Evolutionary conservation across 1,140 invertebrate genomes (phyloP), one percentile per base, ranked within the genome.

Genomic region (Tetraneura akinire): DNA sequence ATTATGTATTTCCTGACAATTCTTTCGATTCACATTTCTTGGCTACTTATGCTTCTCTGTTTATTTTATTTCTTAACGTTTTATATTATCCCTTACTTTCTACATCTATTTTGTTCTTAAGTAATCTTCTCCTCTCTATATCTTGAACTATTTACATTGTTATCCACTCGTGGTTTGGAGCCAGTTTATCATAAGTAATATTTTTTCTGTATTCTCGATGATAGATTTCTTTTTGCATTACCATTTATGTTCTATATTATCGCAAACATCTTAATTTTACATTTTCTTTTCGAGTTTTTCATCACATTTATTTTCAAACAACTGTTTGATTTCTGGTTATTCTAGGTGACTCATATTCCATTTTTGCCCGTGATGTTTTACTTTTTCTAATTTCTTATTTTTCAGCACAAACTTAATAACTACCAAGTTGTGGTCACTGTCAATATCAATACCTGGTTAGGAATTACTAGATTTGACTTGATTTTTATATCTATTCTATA

Each of bases 401-500:
- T 70, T 81, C 11, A 82, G 23, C 62, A 45, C 62, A 4, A 80
- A 26, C 21, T 71, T 53, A 9, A 70, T 81, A 11, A 84, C 81
- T 16, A 83, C 80, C 14, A 82, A 83, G 53, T 84, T 85, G 80
- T 86, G 84, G 81, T 86, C 84, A 11, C 83, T 84, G 21, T 51
- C 80, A 60, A 81, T 66, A 66, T 82, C 80, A 64, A 64, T 64
- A 62, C 80, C 81, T 32, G 73, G 51, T n/a, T 82, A 86, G 74
- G 83, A 84, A 81, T 84, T 83, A 14, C 80, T 83, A 51, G 81
- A 81, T 71, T 82, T 85, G 0, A 85, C 37, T 68, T 51, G 80
- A 76, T 85, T 86, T 74, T 80, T 80, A 64, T 83, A 86, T 18
- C 84, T 70, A 45, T 82, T 82, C 26, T 84, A 84, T 4, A 85